Conservation (phyloP, 2,797 vertebrate genomes). For the Notamacropus eugenii region DNA sequence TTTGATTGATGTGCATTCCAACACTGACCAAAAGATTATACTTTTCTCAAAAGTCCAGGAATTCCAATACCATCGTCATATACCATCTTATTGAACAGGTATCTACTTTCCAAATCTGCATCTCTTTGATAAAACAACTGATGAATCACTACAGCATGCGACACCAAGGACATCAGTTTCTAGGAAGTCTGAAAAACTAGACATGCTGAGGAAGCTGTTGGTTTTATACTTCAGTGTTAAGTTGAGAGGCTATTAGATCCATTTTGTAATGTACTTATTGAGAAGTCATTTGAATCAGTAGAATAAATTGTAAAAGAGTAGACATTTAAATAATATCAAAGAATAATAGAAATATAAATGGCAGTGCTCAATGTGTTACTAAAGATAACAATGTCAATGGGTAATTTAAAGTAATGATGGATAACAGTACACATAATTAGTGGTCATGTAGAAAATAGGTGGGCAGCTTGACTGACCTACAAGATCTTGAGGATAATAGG, state of each 20-base stretch:
- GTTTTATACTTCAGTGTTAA: not conserved
- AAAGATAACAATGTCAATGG: not conserved
- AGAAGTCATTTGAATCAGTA: not conserved
- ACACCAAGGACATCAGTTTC: not conserved
- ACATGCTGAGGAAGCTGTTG: not conserved
- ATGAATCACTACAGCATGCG: not conserved
- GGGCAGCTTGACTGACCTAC: not conserved
- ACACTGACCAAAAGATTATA: no score
- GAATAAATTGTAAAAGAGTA: not conserved
- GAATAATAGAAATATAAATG: not conserved
- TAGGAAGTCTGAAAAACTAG: not conserved
- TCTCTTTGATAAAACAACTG: not conserved
- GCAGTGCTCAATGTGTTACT: not conserved
- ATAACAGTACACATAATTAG: not conserved
- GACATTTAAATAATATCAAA: not conserved
- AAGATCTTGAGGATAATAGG: not conserved
- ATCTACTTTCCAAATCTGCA: not conserved
- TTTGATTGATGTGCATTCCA: no score
- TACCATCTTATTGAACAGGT: not conserved
- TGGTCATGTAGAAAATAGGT: not conserved
- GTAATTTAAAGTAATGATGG: no score
- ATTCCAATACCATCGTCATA: not conserved
- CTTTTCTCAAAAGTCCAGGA: not conserved
- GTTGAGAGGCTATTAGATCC: not conserved
- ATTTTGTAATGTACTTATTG: not conserved